Base-by-base conservation (phyloP, 2,888 invertebrate genomes). In the Orthosia incerta region DNA sequence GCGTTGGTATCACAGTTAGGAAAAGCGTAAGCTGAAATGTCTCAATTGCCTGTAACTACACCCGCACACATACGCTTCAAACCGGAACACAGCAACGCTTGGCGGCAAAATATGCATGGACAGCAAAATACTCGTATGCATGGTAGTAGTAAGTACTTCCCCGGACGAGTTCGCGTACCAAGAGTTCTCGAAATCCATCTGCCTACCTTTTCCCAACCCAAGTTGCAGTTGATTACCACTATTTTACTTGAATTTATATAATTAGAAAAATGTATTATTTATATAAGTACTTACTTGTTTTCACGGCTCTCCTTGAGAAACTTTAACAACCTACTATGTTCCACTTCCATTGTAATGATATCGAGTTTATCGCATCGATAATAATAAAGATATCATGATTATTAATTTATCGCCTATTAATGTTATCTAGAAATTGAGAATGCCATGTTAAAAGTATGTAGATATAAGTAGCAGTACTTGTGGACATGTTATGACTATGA, bases 291-390 rank as follows among this genome's bases (percentile, higher is more conserved):
- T 91, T 79, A 94, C 94, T 69, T 86, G 61, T 79, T 51, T 20
- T 20, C 16, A 53, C 79, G 76, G 63, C 76, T 78, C 57, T 85
- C 84, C 68, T 87, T 76, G 31, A 94, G 76, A 85, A 87, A 93
- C 83, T 93, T 95, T 80, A 95, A 72, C 12, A 95, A 76, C 15
- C 92, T 82, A 89, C 95, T 95, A 83, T 95, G 95, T 63, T 88
- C 92, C 74, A 91, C 86, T 57, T 75, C 75, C 74, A 81, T 83
- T 26, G 77, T 75, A 86, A 85, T 86, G 89, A 89, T 86, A 83
- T 87, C 81, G 79, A 72, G 79, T 70, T 88, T 90, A 91, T 91
- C 91, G 59, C 59, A 31, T 48, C 62, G 89, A 86, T 86, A 85
- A 83, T 78, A 63, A 55, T 48, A 48, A 53, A 39, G 73, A 57